Conservation (phyloP, 2,113 vertebrate species). For the Hydrochoerus hydrochaeris region DNA sequence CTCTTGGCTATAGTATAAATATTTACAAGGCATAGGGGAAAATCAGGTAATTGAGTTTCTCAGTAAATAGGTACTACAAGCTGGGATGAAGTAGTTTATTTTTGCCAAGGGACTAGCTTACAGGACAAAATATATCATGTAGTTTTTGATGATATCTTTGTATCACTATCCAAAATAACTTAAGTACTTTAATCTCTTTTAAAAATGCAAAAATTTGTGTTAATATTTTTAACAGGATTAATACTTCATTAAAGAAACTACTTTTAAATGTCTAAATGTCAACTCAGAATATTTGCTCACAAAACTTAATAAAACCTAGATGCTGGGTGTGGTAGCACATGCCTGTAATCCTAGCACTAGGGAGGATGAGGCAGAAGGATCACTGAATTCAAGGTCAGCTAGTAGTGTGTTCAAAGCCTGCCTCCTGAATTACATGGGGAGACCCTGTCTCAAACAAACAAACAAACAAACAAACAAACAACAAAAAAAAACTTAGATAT, state of each 20-base stretch:
- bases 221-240: not conserved
- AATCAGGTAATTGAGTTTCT: slow-evolving; percentile 7
- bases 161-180: not conserved
- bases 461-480: too few relatives aligned
- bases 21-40: slow-evolving; percentile 45
- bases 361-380: too few relatives aligned
- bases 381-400: too few relatives aligned
- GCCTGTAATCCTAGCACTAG: too few relatives aligned
- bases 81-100: not conserved
- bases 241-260: slow-evolving; percentile 2
- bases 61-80: not conserved
- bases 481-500: not conserved
- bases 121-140: not conserved
- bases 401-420: too few relatives aligned
- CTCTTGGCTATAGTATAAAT: not conserved
- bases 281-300: not conserved
- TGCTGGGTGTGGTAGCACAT: too few relatives aligned
- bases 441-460: too few relatives aligned
- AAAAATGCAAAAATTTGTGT: slow-evolving; percentile 4
- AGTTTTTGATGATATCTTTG: slow-evolving; percentile 35
- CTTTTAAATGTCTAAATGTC: not conserved
- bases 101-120: slow-evolving; percentile 1
- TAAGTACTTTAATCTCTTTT: slow-evolving; percentile 40
- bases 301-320: not conserved
- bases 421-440: too few relatives aligned